Conservation (phyloP, 1,140 invertebrate genomes). For the Drosophila gunungcola region DNA sequence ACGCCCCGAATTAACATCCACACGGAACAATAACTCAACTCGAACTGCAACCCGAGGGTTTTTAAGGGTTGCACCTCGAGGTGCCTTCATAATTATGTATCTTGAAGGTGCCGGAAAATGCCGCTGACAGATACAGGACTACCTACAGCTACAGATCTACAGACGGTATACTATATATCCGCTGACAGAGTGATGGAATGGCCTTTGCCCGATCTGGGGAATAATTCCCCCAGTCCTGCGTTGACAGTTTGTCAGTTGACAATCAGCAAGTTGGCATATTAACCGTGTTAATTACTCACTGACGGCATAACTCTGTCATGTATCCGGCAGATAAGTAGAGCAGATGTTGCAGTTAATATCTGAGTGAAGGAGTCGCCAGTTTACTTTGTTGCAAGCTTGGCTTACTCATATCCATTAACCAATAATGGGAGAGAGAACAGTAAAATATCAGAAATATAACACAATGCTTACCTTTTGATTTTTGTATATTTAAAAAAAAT, state of each 20-base stretch:
- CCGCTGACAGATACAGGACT: constrained; percentile 49
- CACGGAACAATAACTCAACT: constrained; percentile 57
- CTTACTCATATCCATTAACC: neutral
- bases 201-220: constrained; percentile 4
- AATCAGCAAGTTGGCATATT: constrained; percentile 45
- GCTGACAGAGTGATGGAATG: constrained; percentile 22
- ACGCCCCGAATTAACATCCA: constrained; percentile 56
- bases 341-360: constrained; percentile 29
- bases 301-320: constrained; percentile 39
- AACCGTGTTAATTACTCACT: constrained; percentile 53
- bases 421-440: neutral
- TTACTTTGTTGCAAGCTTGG: neutral
- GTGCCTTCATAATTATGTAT: constrained; percentile 18
- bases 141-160: constrained; percentile 36
- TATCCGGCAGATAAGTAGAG: constrained; percentile 20
- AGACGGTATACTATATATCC: neutral
- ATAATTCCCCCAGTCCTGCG: constrained; percentile 22
- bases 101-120: constrained; percentile 25
- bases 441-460: too few species aligned
- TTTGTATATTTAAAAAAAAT: neutral
- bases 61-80: constrained; percentile 17
- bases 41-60: constrained; percentile 20
- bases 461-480: too few species aligned
- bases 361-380: neutral
- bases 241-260: constrained; percentile 48